Evolutionary conservation across 2,797 vertebrate genomes (phyloP).

Genomic region (Alexandromys oeconomus): DNA sequence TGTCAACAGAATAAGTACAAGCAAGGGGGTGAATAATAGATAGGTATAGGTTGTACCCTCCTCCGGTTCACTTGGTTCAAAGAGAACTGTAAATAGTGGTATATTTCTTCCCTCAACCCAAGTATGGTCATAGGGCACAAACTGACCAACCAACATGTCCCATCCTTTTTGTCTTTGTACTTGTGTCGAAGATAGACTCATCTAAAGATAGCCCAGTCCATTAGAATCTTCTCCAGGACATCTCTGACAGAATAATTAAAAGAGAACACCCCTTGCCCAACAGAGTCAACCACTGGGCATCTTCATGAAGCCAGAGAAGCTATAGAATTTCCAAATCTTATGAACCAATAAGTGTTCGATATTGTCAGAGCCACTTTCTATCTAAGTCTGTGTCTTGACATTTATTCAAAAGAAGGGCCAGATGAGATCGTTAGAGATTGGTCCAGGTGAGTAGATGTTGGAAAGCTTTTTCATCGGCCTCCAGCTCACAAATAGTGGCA

Average conservation of each 20-base stretch:
- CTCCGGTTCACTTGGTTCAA: background rate
- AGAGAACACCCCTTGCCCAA: background rate
- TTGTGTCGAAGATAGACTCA: background rate
- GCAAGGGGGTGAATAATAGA: background rate
- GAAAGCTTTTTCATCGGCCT: background rate
- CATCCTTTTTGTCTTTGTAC: background rate
- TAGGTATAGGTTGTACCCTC: background rate
- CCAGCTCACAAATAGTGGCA: background rate
- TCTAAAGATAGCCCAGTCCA: background rate
- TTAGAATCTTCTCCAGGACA: background rate
- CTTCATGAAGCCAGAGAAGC: background rate
- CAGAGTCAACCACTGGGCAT: background rate
- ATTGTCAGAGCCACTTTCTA: background rate
- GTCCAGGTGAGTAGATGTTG: background rate
- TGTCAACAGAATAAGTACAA: slow-evolving; percentile 9
- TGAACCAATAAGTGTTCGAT: slow-evolving; percentile 1
- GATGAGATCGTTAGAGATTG: background rate
- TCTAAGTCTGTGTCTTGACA: background rate
- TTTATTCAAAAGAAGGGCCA: background rate
- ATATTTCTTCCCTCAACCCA: background rate
- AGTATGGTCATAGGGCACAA: background rate
- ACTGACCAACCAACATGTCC: background rate
- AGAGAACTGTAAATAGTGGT: background rate
- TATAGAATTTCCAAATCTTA: slow-evolving; percentile 2
- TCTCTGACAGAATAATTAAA: slow-evolving; percentile 5